These are phyloP conservation scores for Sphaeramia orbicularis DNA, from an alignment of 2,797 vertebrate genomes.

Conservation along the genomic window DNA sequence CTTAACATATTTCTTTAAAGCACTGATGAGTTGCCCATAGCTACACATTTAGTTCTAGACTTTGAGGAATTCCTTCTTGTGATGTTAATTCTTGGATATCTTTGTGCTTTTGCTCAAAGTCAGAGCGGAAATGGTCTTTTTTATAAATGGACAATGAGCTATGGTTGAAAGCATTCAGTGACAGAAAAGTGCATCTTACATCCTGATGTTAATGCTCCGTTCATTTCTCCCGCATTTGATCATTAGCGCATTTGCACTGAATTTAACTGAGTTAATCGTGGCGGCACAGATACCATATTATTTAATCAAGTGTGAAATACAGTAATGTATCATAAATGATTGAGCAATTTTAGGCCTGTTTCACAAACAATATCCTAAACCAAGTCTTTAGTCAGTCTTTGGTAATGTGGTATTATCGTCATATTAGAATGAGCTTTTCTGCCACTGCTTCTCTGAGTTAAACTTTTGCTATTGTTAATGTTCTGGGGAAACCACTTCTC, in stretches of 20 bases:
- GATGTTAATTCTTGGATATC: slow-evolving; percentile 53
- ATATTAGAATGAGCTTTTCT: slow-evolving; percentile 7
- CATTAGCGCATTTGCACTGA: slow-evolving; percentile 49
- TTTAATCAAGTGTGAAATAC: slow-evolving; percentile 58
- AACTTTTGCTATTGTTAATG: background rate
- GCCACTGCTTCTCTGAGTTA: slow-evolving; percentile 11
- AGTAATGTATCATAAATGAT: slow-evolving; percentile 47
- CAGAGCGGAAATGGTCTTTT: slow-evolving; percentile 18
- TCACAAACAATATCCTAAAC: slow-evolving; percentile 18
- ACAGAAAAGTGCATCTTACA: slow-evolving; percentile 22
- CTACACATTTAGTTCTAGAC: slow-evolving; percentile 33
- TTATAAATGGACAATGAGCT: slow-evolving; percentile 39
- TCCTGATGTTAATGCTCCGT: slow-evolving; percentile 41
- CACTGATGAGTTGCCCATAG: slow-evolving; percentile 47
- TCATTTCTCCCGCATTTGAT: slow-evolving; percentile 33
- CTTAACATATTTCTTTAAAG: slow-evolving; percentile 59
- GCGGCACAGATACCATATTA: slow-evolving; percentile 44
- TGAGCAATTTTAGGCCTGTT: slow-evolving; percentile 27
- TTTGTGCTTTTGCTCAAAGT: slow-evolving; percentile 25
- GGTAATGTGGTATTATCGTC: background rate
- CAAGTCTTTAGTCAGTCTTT: slow-evolving; percentile 2
- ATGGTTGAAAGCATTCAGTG: slow-evolving; percentile 34
- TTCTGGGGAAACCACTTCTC: background rate
- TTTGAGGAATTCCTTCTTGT: slow-evolving; percentile 44
- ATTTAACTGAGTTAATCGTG: slow-evolving; percentile 57